Conservation (phyloP, 2,113 vertebrate genomes). For the Eulacestoma nigropectus region DNA sequence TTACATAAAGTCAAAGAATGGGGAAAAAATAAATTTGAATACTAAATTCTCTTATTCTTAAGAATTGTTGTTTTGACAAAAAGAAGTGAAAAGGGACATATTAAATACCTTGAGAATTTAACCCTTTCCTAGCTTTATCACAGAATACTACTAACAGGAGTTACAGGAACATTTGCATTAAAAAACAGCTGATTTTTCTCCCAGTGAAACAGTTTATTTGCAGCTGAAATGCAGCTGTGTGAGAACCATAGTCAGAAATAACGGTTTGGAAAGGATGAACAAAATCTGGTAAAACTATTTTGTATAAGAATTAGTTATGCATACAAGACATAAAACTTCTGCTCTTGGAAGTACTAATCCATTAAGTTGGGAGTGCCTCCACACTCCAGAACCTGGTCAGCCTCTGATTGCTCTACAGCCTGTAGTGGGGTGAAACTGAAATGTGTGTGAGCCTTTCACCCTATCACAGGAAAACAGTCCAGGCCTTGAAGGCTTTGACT, state of each 20-base stretch:
- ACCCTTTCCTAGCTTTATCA: not conserved
- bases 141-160: not conserved
- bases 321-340: not conserved
- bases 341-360: not conserved
- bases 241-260: not conserved
- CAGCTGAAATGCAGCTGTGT: not conserved
- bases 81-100: not conserved
- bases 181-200: not conserved
- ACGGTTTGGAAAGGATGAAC: not conserved
- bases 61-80: not conserved
- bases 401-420: not conserved
- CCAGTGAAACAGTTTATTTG: not conserved
- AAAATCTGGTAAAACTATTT: not conserved
- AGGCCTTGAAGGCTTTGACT: not conserved
- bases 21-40: not conserved
- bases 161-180: not conserved
- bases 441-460: fast-evolving
- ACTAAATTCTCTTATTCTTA: not conserved
- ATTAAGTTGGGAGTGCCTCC: not conserved
- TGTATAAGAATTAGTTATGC: not conserved
- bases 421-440: not conserved
- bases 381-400: not conserved
- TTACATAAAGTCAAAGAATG: not conserved
- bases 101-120: not conserved
- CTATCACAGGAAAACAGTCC: not conserved